phyloP scores from a whole-genome alignment of 1,140 invertebrate species.

The Pogonomyrmex californicus region DNA sequence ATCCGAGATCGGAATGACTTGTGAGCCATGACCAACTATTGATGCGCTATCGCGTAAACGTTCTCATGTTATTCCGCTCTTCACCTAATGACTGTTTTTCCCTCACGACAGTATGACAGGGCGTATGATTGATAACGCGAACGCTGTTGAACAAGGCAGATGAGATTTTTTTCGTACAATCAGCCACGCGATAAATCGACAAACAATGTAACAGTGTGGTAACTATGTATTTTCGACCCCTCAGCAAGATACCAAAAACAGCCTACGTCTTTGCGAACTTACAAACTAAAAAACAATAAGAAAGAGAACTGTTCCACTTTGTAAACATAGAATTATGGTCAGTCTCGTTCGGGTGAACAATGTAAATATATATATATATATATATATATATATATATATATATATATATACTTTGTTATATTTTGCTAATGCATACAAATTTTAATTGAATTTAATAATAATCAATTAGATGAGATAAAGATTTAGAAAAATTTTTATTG shows the following conservation, averaged over 20 bases:
- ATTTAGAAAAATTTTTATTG: neutral
- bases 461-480: neutral
- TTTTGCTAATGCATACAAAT: neutral
- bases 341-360: too few relatives aligned
- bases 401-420: too few relatives aligned
- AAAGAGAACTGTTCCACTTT: neutral
- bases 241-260: neutral
- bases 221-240: neutral
- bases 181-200: slow-evolving; percentile 1
- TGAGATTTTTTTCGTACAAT: slow-evolving; percentile 32
- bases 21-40: slow-evolving; percentile 64
- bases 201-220: neutral
- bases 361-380: too few relatives aligned
- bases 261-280: neutral
- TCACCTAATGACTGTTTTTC: slow-evolving; percentile 47
- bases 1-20: slow-evolving; percentile 65
- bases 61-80: slow-evolving; percentile 53
- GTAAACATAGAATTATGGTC: neutral
- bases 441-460: neutral
- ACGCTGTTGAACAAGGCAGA: neutral
- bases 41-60: slow-evolving; percentile 64
- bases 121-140: slow-evolving; percentile 40
- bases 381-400: too few relatives aligned
- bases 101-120: slow-evolving; percentile 14
- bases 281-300: neutral